A percentile compares a stretch with the other conserved stretches of the same genome.
These are phyloP conservation scores for Seriola dumerili DNA, from an alignment of 2,113 vertebrate species.

Conservation along the genomic window DNA sequence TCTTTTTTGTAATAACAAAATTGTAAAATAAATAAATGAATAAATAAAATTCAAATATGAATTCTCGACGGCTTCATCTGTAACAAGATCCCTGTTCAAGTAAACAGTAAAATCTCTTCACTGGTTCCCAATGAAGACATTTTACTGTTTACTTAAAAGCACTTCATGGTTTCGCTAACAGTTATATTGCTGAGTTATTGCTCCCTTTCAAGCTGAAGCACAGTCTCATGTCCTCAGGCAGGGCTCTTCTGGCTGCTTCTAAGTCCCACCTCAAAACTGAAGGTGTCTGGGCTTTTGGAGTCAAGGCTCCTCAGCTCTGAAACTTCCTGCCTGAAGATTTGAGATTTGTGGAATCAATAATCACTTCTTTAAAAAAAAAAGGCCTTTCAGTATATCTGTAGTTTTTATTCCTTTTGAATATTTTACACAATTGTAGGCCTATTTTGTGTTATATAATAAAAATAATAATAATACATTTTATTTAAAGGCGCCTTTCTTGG, in stretches of 20 bases:
- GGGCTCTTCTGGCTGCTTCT: not conserved
- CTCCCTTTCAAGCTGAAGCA: not conserved
- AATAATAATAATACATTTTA: too few relatives aligned
- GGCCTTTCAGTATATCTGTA: too few relatives aligned
- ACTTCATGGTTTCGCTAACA: not conserved
- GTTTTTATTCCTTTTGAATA: not conserved
- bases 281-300: not conserved
- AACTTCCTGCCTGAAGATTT: not conserved
- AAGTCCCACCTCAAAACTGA: not conserved
- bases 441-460: not conserved
- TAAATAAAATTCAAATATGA: too few relatives aligned
- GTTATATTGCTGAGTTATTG: not conserved
- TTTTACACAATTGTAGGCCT: not conserved
- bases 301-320: not conserved
- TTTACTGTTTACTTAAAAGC: constrained; percentile 6
- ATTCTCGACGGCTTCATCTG: too few relatives aligned
- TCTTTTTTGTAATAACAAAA: too few relatives aligned
- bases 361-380: too few relatives aligned
- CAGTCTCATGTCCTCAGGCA: not conserved
- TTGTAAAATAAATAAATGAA: too few relatives aligned
- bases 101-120: too few relatives aligned
- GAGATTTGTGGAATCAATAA: not conserved
- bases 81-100: not conserved
- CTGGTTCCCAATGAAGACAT: not conserved
- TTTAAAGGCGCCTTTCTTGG: too few relatives aligned